Evolutionary conservation across 2,888 invertebrate species (phyloP).

Genomic region (Hololepta plana): DNA sequence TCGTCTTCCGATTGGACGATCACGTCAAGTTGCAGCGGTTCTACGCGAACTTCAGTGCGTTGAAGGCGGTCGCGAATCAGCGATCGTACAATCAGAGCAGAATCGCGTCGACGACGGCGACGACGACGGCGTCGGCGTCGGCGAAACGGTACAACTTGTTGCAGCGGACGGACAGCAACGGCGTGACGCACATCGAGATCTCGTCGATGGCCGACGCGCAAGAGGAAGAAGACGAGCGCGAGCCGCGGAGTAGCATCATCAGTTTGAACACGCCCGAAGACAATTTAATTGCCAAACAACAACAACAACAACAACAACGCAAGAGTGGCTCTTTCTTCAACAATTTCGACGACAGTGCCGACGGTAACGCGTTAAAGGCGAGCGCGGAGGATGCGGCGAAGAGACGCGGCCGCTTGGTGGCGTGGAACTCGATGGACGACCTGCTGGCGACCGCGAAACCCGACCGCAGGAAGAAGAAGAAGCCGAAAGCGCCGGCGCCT

Average conservation of each 20-base stretch:
- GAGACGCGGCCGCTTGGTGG: too few relatives aligned
- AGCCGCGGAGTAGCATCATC: constrained; percentile 20
- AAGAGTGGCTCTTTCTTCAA: too few relatives aligned
- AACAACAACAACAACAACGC: too few relatives aligned
- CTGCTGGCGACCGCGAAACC: constrained; percentile 22
- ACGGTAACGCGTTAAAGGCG: constrained; percentile 2
- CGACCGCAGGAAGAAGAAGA: constrained; percentile 19
- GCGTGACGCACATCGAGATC: constrained; percentile 32
- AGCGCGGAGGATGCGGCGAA: constrained; percentile 16
- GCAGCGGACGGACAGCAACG: constrained; percentile 30
- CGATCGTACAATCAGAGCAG: constrained; percentile 17
- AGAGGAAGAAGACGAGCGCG: constrained; percentile 7
- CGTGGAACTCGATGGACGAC: constrained; percentile 27
- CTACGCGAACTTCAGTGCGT: constrained; percentile 23
- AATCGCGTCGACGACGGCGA: constrained; percentile 8
- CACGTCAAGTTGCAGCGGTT: constrained; percentile 19
- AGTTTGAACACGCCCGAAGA: constrained; percentile 25
- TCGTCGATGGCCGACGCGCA: not conserved
- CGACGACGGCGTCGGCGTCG: constrained; percentile 9
- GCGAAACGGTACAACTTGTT: constrained; percentile 24
- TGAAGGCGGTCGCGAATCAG: constrained; percentile 25
- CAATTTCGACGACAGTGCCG: too few relatives aligned
- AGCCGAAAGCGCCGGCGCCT: constrained; percentile 21
- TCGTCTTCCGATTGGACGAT: constrained; percentile 24
- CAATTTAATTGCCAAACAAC: too few relatives aligned